Base-by-base conservation (phyloP, 2,113 vertebrate species). In the Hepsetus odoe region DNA sequence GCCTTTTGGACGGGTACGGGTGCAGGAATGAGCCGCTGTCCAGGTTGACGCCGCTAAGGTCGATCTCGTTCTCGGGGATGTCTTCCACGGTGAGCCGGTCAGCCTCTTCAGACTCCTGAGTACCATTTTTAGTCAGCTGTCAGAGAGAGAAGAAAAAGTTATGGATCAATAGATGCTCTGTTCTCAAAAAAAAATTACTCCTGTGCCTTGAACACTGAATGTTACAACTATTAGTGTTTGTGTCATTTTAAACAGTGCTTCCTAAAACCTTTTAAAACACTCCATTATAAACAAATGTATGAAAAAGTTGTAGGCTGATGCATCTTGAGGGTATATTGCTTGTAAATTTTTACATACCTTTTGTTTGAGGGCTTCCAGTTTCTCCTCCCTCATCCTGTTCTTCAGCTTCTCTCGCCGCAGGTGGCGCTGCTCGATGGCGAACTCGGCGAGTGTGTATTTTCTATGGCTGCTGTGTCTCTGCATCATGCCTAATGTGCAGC, bases 401-500 rank as follows among this genome's bases (percentile, higher is more conserved):
- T 94, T 94, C 0, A 98, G 83, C 53, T 95, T 98, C 82, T 96
- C 95, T 0, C 85, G 87, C 1, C 96, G 95, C 0, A 92, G 76
- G 0, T 84, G 89, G 20, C 91, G 91, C 85, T 96, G 97, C 84
- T 97, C 96, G 79, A 93, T 89, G 0, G 93, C 92, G 35, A 97
- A 98, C 89, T 97, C 97, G 0, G 95, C 93, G 13, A 99, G 86
- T 0, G 96, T 96, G 90, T 96, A 99, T 5, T 89, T 93, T 70
- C 87, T 90, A 70, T 91, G 92, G 32, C 88, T 83, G 22, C 90
- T 94, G 89, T 99, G 97, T 69, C 90, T 94, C 69, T 90, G 90
- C 82, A 93, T 89, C 98, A 99, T 99, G 8, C 98, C 98, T 77
- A 99, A 90, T n/a, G 96, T 96, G 59, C 97, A 98, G 66, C 97